Evolutionary conservation across 1,140 invertebrate species (phyloP), one percentile per base, ranked within the genome.

Genomic region (Drosophila yakuba): DNA sequence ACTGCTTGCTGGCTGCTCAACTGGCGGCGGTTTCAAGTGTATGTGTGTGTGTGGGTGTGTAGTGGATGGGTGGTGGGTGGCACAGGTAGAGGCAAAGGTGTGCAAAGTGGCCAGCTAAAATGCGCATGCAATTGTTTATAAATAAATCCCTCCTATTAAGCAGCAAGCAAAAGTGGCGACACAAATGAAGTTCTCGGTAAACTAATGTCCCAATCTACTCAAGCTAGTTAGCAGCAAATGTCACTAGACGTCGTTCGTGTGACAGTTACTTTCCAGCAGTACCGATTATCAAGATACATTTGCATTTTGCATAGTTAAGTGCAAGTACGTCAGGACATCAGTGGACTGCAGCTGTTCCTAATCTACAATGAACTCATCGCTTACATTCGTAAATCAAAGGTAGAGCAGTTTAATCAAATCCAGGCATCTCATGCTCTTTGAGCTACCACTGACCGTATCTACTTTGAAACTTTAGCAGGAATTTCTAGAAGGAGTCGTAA

Each of bases 81-180:
- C 60, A 35, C 55, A 41, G 60, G 60, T 59, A 28, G 25, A 43
- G 17, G 55, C 17, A 23, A 63, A 63, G 60, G 60, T 58, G 60
- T 63, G 55, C 60, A 60, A 63, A 63, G 60, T 63, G 60, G 55
- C 60, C 35, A 60, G 60, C 60, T 60, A 66, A 50, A 67, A 51
- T 64, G 60, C 60, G 60, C 63, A 67, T 66, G 63, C 60, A 66
- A 66, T 64, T 64, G 60, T 50, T 66, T 66, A 51, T 66, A 67
- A 67, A 67, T 67, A 66, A 67, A 66, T 66, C 35, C 63, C 25
- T 66, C 43, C 60, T 62, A 64, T 64, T 47, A 66, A 66, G 63
- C 50, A 38, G 36, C 38, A 17, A 8, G 8, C n/a, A 10, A 51
- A 17, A 28, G 15, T 10, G 17, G 23, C 36, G n/a, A 55, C 62